phyloP scores from a whole-genome alignment of 1,140 invertebrate genomes.

The Zophobas atratus region DNA sequence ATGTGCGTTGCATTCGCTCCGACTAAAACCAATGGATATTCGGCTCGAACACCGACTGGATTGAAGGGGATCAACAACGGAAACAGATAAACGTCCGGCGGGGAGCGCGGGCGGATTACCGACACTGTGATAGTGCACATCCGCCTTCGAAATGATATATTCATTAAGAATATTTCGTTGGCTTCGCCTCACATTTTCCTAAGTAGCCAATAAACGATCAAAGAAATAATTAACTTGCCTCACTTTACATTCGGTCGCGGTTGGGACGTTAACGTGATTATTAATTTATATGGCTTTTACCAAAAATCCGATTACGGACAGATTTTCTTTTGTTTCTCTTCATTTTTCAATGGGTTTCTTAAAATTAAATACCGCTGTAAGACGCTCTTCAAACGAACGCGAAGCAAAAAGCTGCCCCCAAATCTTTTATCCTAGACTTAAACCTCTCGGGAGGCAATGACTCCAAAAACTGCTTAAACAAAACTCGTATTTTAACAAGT shows the following conservation, averaged over 20 bases:
- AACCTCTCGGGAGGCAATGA: neutral
- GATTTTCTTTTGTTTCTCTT: constrained; percentile 59
- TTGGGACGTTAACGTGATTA: constrained; percentile 57
- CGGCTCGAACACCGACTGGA: constrained; percentile 50
- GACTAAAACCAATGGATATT: constrained; percentile 35
- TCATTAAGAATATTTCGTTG: constrained; percentile 51
- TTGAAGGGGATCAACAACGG: constrained; percentile 57
- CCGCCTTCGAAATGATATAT: constrained; percentile 55
- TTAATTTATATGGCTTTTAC: constrained; percentile 63
- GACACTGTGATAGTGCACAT: constrained; percentile 57
- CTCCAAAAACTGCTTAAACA: neutral
- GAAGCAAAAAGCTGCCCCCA: constrained; percentile 1
- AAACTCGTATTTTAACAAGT: no score
- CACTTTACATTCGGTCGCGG: constrained; percentile 54
- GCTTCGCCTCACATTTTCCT: constrained; percentile 36
- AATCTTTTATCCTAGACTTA: constrained; percentile 26
- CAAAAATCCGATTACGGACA: constrained; percentile 62
- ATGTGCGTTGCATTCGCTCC: constrained; percentile 17
- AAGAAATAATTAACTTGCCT: constrained; percentile 60
- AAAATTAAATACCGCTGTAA: constrained; percentile 7
- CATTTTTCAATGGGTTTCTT: constrained; percentile 44
- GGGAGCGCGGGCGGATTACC: constrained; percentile 55
- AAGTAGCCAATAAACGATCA: constrained; percentile 54
- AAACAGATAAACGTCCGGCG: constrained; percentile 57
- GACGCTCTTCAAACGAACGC: neutral